Evolutionary conservation across 1,140 invertebrate genomes (phyloP), one percentile per base, ranked within the genome.

Genomic region (Tenebrio molitor): DNA sequence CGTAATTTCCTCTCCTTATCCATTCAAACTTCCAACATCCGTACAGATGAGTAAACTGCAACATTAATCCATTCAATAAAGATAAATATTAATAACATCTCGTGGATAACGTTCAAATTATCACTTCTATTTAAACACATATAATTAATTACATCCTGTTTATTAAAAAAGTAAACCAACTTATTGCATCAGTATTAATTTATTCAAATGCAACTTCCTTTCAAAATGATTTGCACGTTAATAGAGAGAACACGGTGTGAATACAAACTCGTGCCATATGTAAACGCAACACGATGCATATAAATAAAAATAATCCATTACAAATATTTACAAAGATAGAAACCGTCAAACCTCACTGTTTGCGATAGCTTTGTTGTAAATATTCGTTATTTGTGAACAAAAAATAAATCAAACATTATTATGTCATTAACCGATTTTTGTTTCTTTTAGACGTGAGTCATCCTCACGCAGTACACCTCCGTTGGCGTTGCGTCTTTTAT

Each of bases 111-210:
- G 23, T 1, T 4, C 14, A 58, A 25, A 12, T 58, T 33, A 58
- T 58, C 50, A 50, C n/a, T 29, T 25, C 23, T 58, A 58, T 58
- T 33, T 58, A 29, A 12, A 58, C 23, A 1, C 12, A 29, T n/a
- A 58, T 58, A 58, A 58, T 58, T 58, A 58, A 58, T 58, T 58
- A 58, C 50, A 58, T 58, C 50, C 50, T 58, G 50, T 58, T 58
- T 58, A 29, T 58, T 46, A 25, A 58, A 58, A 53, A 58, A 58
- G 15, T 58, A 58, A 58, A 33, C 16, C 50, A 58, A 58, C 42
- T 25, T 53, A 58, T 25, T 58, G 50, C 50, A 58, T 58, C 50
- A 58, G 23, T 12, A 58, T 58, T 58, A 58, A 58, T 29, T 58
- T 58, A 29, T 29, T 58, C 21, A 29, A 58, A 58, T 58, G 50